Base-by-base conservation (phyloP, 2,797 vertebrate genomes). In the Gymnothorax javanicus region DNA sequence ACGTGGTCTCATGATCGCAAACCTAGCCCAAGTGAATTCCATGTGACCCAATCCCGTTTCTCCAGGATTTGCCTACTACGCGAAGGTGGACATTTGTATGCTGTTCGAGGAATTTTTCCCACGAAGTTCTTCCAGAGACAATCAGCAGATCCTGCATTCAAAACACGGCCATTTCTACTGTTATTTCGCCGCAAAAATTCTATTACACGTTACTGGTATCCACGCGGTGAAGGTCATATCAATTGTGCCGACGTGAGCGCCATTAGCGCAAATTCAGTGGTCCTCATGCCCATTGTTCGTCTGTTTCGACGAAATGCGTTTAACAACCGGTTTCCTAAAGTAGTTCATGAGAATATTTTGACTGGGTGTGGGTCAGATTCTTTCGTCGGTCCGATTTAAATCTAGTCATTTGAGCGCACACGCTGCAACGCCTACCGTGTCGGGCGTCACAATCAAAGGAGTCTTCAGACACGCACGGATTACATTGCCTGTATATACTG, bases 1-100 rank as follows among this genome's bases (percentile, higher is more conserved):
- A 81, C 2, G 23, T 50, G 33, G 23, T 81, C 77, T 81, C 77
- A 81, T 81, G 77, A 56, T 81, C 52, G 56, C 77, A 81, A 54
- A 56, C 20, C 75, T 23, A n/a, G 7, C 20, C 52, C 7, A 7
- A 0, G n/a, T 69, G 11, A 8, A n/a, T n/a, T 56, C 52, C 77
- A 23, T 81, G 77, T 56, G 50, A 81, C 77, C 50, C n/a, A 17
- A 81, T 75, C 15, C 25, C 13, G 4, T 43, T 25, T 56, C 56
- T 7, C 50, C 13, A 23, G 17, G 12, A 81, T n/a, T 56, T 23
- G 11, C n/a, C 56, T 52, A 23, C 50, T 11, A 56, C 23, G 7
- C 20, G 50, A 23, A 23, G 52, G 77, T 54, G 54, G 17, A 43
- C 23, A 81, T 81, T 54, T 20, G n/a, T 17, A 54, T 50, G 13